phyloP scores from a whole-genome alignment of 2,113 vertebrate species.

The Egretta garzetta region DNA sequence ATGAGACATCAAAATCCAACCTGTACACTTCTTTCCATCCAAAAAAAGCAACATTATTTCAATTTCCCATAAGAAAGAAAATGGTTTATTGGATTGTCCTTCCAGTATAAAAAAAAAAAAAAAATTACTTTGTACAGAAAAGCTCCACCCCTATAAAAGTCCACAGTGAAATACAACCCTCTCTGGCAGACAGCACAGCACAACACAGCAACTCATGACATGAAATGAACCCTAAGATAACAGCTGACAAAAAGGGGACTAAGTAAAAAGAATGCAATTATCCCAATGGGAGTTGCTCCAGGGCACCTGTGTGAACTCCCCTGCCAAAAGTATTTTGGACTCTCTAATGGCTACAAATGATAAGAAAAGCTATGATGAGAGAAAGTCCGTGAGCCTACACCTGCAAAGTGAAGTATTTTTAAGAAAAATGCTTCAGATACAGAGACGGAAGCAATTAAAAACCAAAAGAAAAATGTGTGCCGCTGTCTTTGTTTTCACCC shows the following conservation, averaged over 20 bases:
- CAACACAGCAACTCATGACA: background rate
- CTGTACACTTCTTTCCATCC: background rate
- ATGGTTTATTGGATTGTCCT: slow-evolving; percentile 35
- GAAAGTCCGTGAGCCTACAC: slow-evolving; percentile 44
- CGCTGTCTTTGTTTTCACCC: slow-evolving; percentile 64
- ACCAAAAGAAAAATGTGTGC: background rate
- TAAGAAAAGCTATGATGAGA: slow-evolving; percentile 35
- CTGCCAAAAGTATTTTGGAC: slow-evolving; percentile 42
- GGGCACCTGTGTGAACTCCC: slow-evolving; percentile 27
- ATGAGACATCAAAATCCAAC: background rate
- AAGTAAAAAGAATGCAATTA: slow-evolving; percentile 17
- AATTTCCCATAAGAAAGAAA: slow-evolving; percentile 32
- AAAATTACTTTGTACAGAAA: background rate
- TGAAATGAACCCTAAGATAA: background rate
- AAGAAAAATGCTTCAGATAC: slow-evolving; percentile 21
- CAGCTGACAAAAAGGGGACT: background rate
- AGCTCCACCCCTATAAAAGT: background rate
- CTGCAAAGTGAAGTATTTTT: slow-evolving; percentile 46
- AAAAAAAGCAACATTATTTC: background rate
- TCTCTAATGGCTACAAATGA: background rate
- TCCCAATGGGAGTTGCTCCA: slow-evolving; percentile 2
- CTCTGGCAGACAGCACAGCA: background rate
- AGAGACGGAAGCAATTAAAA: slow-evolving; percentile 52
- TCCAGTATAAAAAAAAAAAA: background rate
- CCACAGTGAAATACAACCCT: background rate